phyloP scores from a whole-genome alignment of 2,797 vertebrate genomes.

The Anas bahamensis region DNA sequence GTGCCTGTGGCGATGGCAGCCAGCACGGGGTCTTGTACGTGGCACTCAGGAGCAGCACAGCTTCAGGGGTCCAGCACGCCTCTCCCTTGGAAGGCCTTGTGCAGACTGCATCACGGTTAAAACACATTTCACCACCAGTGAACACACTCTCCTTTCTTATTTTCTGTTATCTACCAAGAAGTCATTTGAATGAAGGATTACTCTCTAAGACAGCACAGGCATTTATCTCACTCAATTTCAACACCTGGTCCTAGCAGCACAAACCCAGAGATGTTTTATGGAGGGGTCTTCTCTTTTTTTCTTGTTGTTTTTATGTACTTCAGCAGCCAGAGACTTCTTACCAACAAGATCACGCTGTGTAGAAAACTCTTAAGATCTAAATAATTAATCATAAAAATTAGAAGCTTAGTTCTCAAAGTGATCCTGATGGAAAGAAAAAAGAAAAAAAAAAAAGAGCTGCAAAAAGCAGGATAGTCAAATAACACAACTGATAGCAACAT shows the following conservation, averaged over 20 bases:
- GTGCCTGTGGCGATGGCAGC: fast-evolving
- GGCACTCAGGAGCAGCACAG: not conserved
- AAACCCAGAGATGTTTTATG: not conserved
- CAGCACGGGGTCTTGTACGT: fast-evolving
- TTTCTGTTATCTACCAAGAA: not conserved
- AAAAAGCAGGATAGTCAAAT: not conserved
- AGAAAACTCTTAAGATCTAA: not conserved
- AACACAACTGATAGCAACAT: not conserved
- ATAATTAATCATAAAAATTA: not conserved
- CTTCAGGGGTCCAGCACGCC: not conserved
- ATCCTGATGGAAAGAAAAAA: not conserved
- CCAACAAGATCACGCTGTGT: not conserved
- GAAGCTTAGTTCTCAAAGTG: not conserved
- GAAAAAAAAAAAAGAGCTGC: not conserved
- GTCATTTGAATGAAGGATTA: not conserved
- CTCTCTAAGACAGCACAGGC: not conserved
- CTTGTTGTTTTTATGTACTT: not conserved
- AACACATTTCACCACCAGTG: not conserved
- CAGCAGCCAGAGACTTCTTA: not conserved
- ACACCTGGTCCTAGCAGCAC: not conserved
- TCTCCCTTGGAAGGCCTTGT: not conserved
- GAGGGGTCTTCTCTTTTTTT: not conserved
- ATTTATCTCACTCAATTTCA: not conserved
- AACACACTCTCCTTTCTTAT: not conserved
- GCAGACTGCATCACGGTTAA: not conserved